Base-by-base conservation (phyloP, 2,113 vertebrate genomes). In the Cairina moschata region DNA sequence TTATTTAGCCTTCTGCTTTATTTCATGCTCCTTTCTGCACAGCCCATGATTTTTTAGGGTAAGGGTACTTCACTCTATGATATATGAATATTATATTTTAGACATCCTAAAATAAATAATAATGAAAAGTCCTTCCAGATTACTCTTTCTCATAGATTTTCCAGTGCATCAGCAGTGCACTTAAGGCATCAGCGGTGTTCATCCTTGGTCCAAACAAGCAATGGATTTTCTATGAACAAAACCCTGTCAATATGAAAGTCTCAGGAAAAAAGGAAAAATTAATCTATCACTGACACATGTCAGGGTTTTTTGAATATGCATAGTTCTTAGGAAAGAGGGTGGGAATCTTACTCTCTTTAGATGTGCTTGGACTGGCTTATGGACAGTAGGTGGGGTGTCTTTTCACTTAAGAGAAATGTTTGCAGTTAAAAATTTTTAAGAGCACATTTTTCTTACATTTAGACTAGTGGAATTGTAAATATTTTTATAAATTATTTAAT, bases 211-310 rank as follows among this genome's bases (percentile, higher is more conserved):
- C 13, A 76, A 80, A 83, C 22, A 18, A 59, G 7, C 10, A 48
- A 10, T 34, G 29, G 42, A 40, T 11, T 36, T 55, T 36, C 36
- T 60, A 25, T 29, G 22, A 91, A 23, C 8, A 72, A 88, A 67
- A 3, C 6, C 11, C 12, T 4, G 1, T 67, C 14, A 3, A 4
- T 5, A 50, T n/a, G 21, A 34, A 83, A 72, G 68, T 62, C 5
- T 63, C 36, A 9, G 5, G 32, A 15, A 62, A 38, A 81, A 60
- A 34, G 11, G 38, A 44, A 20, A 29, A 31, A 38, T 17, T 26
- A 0, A 25, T 42, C 56, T 79, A 1, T 32, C 20, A 13, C 29
- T 74, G 40, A 25, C 6, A 48, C 1, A 1, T 29, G 28, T 3
- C 4, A n/a, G 36, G 6, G 11, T 59, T 48, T 74, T 83, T 91